Evolutionary conservation across 2,888 invertebrate genomes (phyloP).

Genomic region (Anarsia innoxiella): DNA sequence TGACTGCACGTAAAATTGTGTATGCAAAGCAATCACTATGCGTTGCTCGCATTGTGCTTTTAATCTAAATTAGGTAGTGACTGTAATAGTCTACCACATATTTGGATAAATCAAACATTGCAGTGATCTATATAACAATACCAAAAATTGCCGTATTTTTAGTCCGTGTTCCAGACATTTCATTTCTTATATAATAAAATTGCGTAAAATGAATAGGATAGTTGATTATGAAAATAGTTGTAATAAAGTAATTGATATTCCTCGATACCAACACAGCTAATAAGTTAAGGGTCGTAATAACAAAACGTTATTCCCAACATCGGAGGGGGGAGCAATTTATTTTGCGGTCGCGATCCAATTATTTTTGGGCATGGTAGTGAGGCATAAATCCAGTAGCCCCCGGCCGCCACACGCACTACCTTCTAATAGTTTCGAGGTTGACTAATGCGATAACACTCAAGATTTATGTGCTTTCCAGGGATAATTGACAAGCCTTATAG

Average conservation of each 20-base stretch:
- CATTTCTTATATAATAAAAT: too few relatives aligned
- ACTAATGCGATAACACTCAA: slow-evolving; percentile 40
- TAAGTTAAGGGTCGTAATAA: slow-evolving; percentile 50
- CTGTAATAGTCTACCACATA: too few relatives aligned
- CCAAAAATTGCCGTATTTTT: too few relatives aligned
- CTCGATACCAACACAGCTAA: slow-evolving; percentile 9
- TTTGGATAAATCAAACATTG: too few relatives aligned
- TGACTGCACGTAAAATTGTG: too few relatives aligned
- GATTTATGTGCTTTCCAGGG: slow-evolving; percentile 34
- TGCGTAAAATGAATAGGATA: too few relatives aligned
- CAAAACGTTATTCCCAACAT: slow-evolving; percentile 51
- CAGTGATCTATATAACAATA: too few relatives aligned
- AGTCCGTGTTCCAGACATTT: too few relatives aligned
- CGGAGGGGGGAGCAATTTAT: slow-evolving; percentile 53
- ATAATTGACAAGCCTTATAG: slow-evolving; percentile 18
- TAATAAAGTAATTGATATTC: not conserved
- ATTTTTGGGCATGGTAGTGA: slow-evolving; percentile 66
- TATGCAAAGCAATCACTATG: too few relatives aligned
- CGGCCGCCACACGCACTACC: slow-evolving; percentile 36
- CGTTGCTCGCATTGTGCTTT: too few relatives aligned
- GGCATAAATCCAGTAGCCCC: slow-evolving; percentile 52
- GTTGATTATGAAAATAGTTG: not conserved
- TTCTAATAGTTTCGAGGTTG: slow-evolving; percentile 22
- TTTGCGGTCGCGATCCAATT: slow-evolving; percentile 69
- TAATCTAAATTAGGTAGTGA: too few relatives aligned